Evolutionary conservation across 64 coral and sea anemone species (phyloP).

Genomic region (Porites lutea): DNA sequence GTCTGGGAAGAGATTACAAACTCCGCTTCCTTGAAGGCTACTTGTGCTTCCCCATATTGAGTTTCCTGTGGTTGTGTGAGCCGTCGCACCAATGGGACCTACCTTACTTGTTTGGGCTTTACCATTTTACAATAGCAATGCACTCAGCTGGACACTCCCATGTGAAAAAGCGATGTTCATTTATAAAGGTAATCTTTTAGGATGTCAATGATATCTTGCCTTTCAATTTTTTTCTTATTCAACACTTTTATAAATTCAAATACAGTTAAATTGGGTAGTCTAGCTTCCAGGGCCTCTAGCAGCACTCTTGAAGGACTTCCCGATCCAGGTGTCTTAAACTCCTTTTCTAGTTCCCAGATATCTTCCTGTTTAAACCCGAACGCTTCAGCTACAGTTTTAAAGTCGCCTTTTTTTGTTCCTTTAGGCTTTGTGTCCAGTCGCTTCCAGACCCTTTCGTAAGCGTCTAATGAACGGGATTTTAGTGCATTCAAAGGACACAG

Average conservation of each 20-base stretch:
- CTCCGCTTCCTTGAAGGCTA: too few relatives aligned
- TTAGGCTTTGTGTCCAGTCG: background rate
- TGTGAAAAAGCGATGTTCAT: too few relatives aligned
- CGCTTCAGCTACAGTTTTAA: background rate
- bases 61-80: too few relatives aligned
- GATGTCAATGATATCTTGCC: conserved; percentile 7
- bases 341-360: conserved; percentile 7
- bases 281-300: background rate
- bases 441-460: conserved; percentile 8
- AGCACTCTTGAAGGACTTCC: conserved; percentile 9
- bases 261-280: background rate
- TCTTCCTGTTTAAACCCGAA: conserved; percentile 15
- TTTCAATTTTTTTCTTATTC: background rate
- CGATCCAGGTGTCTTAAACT: background rate
- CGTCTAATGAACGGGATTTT: background rate
- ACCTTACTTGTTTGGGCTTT: too few relatives aligned
- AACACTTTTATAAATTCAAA: background rate
- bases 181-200: background rate
- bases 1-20: too few relatives aligned
- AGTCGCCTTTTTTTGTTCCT: conserved; percentile 2
- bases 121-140: too few relatives aligned
- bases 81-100: too few relatives aligned
- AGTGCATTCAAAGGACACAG: background rate
- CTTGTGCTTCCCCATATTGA: too few relatives aligned
- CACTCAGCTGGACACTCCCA: too few relatives aligned